Conservation (phyloP, 2,797 vertebrate genomes). For the Eospalax fontanierii region DNA sequence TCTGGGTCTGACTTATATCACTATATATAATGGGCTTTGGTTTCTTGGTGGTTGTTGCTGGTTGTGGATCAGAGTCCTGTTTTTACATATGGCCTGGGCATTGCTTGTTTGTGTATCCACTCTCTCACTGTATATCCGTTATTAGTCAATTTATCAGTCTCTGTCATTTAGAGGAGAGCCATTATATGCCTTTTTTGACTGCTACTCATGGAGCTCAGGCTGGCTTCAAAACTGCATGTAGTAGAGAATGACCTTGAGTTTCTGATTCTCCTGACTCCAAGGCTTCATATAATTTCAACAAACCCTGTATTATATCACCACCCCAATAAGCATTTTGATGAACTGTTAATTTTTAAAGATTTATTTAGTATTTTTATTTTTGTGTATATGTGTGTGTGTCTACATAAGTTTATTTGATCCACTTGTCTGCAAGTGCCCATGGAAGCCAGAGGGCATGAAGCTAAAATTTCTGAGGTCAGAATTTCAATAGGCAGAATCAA, state of each 20-base stretch:
- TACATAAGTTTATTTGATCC: too few species aligned
- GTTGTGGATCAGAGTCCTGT: not conserved
- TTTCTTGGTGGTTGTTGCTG: not conserved
- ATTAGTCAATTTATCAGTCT: not conserved
- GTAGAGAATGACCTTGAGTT: not conserved
- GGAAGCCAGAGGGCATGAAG: too few species aligned
- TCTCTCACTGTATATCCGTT: not conserved
- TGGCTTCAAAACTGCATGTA: not conserved
- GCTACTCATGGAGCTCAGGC: too few species aligned
- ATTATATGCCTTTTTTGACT: not conserved
- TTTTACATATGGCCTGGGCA: not conserved
- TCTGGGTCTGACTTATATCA: not conserved
- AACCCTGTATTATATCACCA: not conserved
- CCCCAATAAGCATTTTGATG: not conserved
- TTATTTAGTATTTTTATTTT: too few species aligned
- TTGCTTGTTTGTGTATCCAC: not conserved
- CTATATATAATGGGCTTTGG: not conserved
- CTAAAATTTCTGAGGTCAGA: constrained; percentile 8
- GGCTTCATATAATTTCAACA: too few species aligned
- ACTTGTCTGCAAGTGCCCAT: too few species aligned
- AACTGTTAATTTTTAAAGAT: not conserved
- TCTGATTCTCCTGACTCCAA: not conserved
- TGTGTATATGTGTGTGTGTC: too few species aligned
- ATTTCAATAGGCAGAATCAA: not conserved
- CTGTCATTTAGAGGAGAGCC: not conserved